phyloP scores from a whole-genome alignment of 2,888 invertebrate species.

The Trichacis sp. region DNA sequence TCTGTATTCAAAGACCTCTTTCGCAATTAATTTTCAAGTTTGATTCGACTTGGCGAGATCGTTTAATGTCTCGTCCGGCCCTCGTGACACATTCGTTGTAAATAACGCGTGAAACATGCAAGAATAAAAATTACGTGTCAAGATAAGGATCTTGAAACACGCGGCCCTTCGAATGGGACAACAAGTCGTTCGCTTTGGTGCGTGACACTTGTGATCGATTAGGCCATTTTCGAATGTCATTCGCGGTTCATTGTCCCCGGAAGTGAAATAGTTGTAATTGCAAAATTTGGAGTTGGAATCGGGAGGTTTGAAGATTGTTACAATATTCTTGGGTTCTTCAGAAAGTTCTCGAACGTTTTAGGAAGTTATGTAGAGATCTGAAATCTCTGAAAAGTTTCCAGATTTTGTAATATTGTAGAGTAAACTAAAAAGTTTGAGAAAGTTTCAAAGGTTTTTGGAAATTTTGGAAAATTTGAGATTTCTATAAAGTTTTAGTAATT shows the following conservation, averaged over 20 bases:
- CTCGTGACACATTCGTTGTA: conserved; percentile 13
- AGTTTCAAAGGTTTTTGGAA: no score
- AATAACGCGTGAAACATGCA: conserved; percentile 24
- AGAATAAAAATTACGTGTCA: conserved; percentile 29
- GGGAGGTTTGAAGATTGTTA: no score
- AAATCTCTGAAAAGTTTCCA: no score
- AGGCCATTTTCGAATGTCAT: conserved; percentile 26
- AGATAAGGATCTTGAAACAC: conserved; percentile 26
- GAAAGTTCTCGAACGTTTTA: no score
- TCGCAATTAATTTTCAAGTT: conserved; percentile 19
- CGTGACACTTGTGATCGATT: conserved; percentile 30
- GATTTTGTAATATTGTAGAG: no score
- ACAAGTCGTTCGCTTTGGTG: conserved; percentile 8
- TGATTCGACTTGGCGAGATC: neutral
- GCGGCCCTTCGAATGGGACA: conserved; percentile 2
- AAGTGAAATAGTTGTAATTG: no score
- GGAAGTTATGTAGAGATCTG: no score
- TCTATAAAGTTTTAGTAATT: no score
- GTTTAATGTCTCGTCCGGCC: conserved; percentile 12
- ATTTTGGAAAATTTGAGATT: no score
- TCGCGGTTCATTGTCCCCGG: conserved; percentile 4
- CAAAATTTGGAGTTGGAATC: no score
- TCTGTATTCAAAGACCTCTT: conserved; percentile 53
- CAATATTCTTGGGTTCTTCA: no score
- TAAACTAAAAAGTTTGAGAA: no score